These are phyloP conservation scores for Synodontis membranacea DNA, from an alignment of 2,113 vertebrate genomes.

Conservation along the genomic window DNA sequence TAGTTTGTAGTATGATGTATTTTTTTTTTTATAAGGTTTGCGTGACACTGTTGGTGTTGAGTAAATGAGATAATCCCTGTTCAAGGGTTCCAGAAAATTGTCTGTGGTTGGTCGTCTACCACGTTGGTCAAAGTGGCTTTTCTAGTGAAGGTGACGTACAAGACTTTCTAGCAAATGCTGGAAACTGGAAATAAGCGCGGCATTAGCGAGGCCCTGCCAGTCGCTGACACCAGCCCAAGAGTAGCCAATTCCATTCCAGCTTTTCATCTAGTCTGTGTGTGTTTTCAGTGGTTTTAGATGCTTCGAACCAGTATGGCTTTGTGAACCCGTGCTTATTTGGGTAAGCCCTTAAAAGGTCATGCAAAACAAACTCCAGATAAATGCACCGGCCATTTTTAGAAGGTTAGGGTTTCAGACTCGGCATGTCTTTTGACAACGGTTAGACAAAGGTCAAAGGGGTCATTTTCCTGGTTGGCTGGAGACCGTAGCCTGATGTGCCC, in stretches of 20 bases:
- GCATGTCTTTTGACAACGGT: neutral
- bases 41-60: neutral
- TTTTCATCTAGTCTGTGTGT: neutral
- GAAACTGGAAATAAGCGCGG: neutral
- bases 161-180: neutral
- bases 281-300: neutral
- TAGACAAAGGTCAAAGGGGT: constrained; percentile 8
- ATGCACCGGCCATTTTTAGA: constrained; percentile 2
- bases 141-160: neutral
- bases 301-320: neutral
- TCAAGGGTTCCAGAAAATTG: neutral
- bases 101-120: neutral
- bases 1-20: neutral
- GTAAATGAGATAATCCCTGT: neutral
- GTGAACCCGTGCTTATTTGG: neutral
- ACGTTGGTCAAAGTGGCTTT: neutral
- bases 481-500: constrained; percentile 15
- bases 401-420: neutral
- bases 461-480: constrained; percentile 26
- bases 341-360: neutral
- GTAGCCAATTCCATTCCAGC: neutral
- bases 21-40: neutral
- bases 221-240: neutral
- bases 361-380: neutral
- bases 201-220: neutral